Conservation (phyloP, 2,797 vertebrate species). For the Halcyon chelicuti region DNA sequence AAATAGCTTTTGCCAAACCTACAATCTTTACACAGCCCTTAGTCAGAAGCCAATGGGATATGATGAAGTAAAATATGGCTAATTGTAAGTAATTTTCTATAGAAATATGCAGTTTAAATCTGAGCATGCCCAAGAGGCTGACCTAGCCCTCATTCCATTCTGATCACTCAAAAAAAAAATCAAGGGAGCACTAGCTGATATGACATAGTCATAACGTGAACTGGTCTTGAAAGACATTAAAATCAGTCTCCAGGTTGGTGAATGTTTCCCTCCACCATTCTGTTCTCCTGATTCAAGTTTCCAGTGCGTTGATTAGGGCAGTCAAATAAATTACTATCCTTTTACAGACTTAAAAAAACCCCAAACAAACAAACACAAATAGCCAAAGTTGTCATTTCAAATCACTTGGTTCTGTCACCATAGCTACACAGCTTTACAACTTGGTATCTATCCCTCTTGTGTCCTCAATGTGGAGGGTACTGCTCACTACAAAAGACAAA, state of each 20-base stretch:
- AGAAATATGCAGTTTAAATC: background rate
- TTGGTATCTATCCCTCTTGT: background rate
- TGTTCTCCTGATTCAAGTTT: background rate
- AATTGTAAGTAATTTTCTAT: background rate
- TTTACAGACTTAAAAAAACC: background rate
- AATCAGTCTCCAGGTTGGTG: background rate
- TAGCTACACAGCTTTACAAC: background rate
- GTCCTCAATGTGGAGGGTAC: background rate
- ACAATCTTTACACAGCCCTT: background rate
- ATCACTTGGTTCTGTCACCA: background rate
- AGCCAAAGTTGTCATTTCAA: background rate
- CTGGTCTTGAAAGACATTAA: background rate
- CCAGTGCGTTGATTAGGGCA: background rate
- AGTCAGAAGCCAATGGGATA: background rate
- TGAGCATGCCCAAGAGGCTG: background rate
- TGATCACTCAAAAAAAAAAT: background rate
- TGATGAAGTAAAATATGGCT: background rate
- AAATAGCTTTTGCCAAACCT: constrained; percentile 40
- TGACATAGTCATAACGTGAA: background rate
- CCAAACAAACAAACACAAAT: background rate
- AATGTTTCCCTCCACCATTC: background rate
- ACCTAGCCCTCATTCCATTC: background rate
- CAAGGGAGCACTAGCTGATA: background rate
- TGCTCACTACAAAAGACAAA: background rate
- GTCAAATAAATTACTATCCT: background rate